Percentiles rank a stretch among this genome's conserved stretches.
phyloP scores from a whole-genome alignment of 2,888 invertebrate genomes.

The Tetropium fuscum region DNA sequence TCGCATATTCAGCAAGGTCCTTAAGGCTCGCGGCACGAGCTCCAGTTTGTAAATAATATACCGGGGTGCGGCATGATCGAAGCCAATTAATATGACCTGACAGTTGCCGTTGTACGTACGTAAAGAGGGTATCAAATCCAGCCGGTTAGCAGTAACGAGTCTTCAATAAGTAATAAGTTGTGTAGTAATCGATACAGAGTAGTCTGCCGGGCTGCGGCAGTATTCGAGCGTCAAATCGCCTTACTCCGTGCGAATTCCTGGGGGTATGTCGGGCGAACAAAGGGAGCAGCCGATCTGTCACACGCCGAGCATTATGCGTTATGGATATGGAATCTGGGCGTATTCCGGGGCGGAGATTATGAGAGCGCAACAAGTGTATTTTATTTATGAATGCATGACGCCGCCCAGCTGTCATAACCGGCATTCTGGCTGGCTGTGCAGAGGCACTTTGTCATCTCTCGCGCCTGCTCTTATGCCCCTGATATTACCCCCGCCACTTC shows the following conservation, averaged over 20 bases:
- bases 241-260: slow-evolving; percentile 47
- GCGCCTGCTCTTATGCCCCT: slow-evolving; percentile 63
- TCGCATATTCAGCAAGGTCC: too few species aligned
- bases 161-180: slow-evolving; percentile 52
- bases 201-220: slow-evolving; percentile 21
- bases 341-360: slow-evolving; percentile 72
- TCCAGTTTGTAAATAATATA: too few species aligned
- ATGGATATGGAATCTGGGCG: slow-evolving; percentile 64
- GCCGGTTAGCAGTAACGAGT: slow-evolving; percentile 44
- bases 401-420: slow-evolving; percentile 80
- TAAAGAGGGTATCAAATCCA: slow-evolving; percentile 45
- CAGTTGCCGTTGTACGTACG: slow-evolving; percentile 37
- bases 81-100: slow-evolving; percentile 42
- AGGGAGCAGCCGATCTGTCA: slow-evolving; percentile 29
- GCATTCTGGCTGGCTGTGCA: slow-evolving; percentile 72
- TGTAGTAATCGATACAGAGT: slow-evolving; percentile 37
- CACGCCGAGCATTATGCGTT: slow-evolving; percentile 52
- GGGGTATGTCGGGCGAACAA: slow-evolving; percentile 44
- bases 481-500: slow-evolving; percentile 58
- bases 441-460: slow-evolving; percentile 63
- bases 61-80: slow-evolving; percentile 25
- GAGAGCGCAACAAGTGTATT: slow-evolving; percentile 74
- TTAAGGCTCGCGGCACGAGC: too few species aligned
- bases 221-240: slow-evolving; percentile 50
- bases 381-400: slow-evolving; percentile 77